Percentiles rank a stretch among this genome's conserved stretches.
Conservation (phyloP, 2,888 invertebrate genomes). For the Junonia oenone region DNA sequence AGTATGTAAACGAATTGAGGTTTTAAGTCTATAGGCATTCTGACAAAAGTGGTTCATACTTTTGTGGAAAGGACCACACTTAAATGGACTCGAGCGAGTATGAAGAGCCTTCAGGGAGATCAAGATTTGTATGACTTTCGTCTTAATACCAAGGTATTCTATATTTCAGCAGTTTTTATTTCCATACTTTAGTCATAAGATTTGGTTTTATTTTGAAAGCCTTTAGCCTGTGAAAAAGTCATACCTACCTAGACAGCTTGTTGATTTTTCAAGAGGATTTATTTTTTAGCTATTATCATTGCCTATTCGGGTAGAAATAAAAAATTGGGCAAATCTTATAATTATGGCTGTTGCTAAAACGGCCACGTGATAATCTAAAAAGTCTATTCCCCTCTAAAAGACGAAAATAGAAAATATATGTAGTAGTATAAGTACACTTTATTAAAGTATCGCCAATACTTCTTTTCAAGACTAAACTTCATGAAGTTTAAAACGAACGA, state of each 20-base stretch:
- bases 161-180: no score
- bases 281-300: no score
- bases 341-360: no score
- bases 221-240: no score
- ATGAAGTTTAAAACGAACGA: not conserved
- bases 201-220: no score
- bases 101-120: not conserved
- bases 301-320: no score
- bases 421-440: not conserved
- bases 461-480: not conserved
- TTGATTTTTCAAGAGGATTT: no score
- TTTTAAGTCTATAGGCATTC: not conserved
- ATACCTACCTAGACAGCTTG: no score
- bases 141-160: not conserved
- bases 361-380: no score
- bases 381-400: no score
- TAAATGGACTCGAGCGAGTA: not conserved
- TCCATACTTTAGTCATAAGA: no score
- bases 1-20: not conserved
- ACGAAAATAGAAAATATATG: not conserved
- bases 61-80: not conserved
- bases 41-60: not conserved
- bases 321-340: no score
- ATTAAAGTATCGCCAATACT: not conserved
- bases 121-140: not conserved